phyloP scores from a whole-genome alignment of 1,140 invertebrate genomes.

The Neotoxoptera formosana region DNA sequence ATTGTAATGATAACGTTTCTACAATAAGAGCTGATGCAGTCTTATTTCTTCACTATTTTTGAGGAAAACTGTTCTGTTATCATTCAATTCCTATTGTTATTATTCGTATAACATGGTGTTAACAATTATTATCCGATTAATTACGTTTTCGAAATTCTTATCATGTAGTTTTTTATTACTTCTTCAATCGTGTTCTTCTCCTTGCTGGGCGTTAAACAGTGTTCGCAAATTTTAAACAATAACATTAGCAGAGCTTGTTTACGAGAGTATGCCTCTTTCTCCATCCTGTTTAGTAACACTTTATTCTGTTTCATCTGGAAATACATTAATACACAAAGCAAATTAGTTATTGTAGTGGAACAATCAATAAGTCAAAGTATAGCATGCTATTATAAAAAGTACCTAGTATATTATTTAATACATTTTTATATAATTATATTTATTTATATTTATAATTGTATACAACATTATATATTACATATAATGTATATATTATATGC shows the following conservation, averaged over 20 bases:
- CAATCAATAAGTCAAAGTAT: not conserved
- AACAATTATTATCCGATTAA: not conserved
- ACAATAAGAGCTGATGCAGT: no score
- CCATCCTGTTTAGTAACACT: constrained; percentile 41
- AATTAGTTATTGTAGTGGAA: not conserved
- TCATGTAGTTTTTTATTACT: constrained; percentile 18
- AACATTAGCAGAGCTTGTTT: constrained; percentile 47
- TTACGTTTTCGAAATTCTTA: not conserved
- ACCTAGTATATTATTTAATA: not conserved
- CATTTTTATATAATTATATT: not conserved
- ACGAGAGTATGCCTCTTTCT: constrained; percentile 40
- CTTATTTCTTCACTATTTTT: not conserved
- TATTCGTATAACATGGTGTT: not conserved
- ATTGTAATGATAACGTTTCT: no score
- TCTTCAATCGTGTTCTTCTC: constrained; percentile 7
- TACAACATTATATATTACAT: no score
- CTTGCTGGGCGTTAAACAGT: constrained; percentile 25
- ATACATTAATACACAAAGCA: not conserved
- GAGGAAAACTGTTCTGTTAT: not conserved
- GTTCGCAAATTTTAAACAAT: constrained; percentile 49
- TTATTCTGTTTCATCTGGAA: constrained; percentile 51
- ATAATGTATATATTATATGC: no score
- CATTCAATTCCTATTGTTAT: not conserved
- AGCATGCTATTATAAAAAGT: not conserved
- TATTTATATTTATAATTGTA: no score